Base-by-base conservation (phyloP, 2,113 vertebrate genomes). In the Rhinolophus sinicus region DNA sequence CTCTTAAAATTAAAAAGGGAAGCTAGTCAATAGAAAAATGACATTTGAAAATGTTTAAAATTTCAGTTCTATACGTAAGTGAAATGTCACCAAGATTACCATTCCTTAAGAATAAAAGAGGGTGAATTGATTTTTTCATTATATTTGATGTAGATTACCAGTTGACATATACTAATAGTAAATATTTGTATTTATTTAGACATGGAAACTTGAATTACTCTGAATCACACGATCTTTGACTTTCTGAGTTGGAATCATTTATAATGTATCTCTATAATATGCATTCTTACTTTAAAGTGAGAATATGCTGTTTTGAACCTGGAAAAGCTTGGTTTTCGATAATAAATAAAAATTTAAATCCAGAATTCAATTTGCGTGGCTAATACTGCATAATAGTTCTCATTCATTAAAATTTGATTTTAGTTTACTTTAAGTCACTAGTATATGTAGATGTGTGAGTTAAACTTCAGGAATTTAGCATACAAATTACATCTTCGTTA, bases 281-380 rank as follows among this genome's bases (percentile, higher is more conserved):
- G 19, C 13, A 65, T 65, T 50, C 19, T 80, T 44, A 76, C 12
- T 22, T 77, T 75, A 81, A 50, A 54, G 16, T 60, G 5, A 58
- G 30, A 72, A 62, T 33, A 69, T 30, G 2, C 11, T 52, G 24
- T 10, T 6, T 62, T 84, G 18, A 90, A 54, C 95, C 88, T 83
- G 5, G 19, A 73, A n/a, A 40, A 82, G 13, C 54, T 98, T 96
- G 58, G 33, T 24, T 90, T 97, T 54, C 40, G 38, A 88, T 5
- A 13, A 67, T 52, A 75, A 95, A 86, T 67, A 22, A 58, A n/a
- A 54, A 82, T 88, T 65, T 89, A 84, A 90, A 10, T 60, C 8
- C 6, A 95, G 78, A 96, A 89, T 33, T 83, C 35, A 88, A 62
- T 80, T 70, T 95, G 81, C 67, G 72, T 14, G 67, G 12, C 26